Evolutionary conservation across 2,888 invertebrate genomes (phyloP).

Genomic region (Drosophila atroscutellata): DNA sequence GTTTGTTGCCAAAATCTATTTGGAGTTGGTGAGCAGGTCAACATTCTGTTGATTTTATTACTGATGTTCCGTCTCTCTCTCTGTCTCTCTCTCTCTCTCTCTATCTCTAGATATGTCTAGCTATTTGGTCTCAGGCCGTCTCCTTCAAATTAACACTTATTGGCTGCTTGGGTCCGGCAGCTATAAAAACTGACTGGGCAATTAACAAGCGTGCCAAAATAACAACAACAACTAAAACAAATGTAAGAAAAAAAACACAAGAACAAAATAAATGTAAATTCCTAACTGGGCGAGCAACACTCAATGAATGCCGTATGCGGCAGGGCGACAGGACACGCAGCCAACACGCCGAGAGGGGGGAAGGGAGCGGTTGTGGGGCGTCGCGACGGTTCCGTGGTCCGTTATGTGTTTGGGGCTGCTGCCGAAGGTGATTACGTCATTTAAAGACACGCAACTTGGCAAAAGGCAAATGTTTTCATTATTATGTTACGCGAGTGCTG

Average conservation of each 20-base stretch:
- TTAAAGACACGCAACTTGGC: conserved; percentile 73
- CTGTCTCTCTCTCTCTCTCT: not conserved
- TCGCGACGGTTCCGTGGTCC: conserved; percentile 25
- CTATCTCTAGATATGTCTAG: not conserved
- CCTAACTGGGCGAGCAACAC: conserved; percentile 49
- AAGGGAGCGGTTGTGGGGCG: not conserved
- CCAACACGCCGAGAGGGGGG: conserved; percentile 7
- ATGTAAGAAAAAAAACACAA: conserved; percentile 12
- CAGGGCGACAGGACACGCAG: not conserved
- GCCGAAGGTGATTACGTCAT: conserved; percentile 68
- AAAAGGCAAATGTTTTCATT: conserved; percentile 72
- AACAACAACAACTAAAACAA: conserved; percentile 11
- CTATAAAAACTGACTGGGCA: conserved; percentile 71
- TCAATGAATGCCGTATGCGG: conserved; percentile 37
- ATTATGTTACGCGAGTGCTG: conserved; percentile 45
- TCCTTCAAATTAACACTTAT: conserved; percentile 55
- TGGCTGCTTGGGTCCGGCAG: conserved; percentile 38
- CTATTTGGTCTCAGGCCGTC: conserved; percentile 8
- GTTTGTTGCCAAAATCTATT: not conserved
- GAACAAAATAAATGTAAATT: conserved; percentile 57
- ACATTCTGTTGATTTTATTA: not conserved
- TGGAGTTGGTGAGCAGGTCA: not conserved
- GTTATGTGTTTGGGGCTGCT: conserved; percentile 34
- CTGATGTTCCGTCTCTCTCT: not conserved
- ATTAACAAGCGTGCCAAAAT: conserved; percentile 63